Evolutionary conservation across 2,888 invertebrate species (phyloP).

Genomic region (Oscheius sp.): DNA sequence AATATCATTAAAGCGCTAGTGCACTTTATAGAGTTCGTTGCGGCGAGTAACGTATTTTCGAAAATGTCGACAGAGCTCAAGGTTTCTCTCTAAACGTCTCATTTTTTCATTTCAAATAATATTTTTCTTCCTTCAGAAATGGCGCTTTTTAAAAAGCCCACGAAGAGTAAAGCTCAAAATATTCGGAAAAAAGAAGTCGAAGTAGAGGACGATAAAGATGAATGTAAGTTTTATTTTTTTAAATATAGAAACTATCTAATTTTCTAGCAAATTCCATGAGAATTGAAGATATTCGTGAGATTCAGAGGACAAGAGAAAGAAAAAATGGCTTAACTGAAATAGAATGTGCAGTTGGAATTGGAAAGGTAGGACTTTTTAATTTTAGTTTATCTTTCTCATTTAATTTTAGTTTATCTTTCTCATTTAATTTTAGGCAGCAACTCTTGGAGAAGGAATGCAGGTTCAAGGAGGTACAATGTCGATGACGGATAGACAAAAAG

Average conservation of each 20-base stretch:
- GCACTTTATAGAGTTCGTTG: too few relatives aligned
- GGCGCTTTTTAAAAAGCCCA: constrained; percentile 30
- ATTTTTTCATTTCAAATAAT: background rate
- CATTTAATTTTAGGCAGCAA: constrained; percentile 44
- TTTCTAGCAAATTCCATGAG: background rate
- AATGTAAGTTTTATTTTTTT: constrained; percentile 1
- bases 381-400: background rate
- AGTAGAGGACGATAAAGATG: constrained; percentile 15
- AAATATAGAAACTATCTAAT: background rate
- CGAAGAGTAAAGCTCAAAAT: constrained; percentile 11
- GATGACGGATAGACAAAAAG: constrained; percentile 58
- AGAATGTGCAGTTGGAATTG: constrained; percentile 68
- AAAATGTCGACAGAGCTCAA: background rate
- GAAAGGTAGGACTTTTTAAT: constrained; percentile 25
- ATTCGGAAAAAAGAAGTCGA: background rate
- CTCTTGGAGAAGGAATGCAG: constrained; percentile 46
- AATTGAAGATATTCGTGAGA: constrained; percentile 62
- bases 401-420: background rate
- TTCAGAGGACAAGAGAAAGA: constrained; percentile 62
- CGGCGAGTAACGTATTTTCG: background rate
- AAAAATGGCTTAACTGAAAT: constrained; percentile 64
- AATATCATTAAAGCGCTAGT: too few relatives aligned
- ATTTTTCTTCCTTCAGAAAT: background rate
- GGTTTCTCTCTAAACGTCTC: background rate
- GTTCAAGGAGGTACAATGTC: constrained; percentile 60